These are phyloP conservation scores for Drosophila serrata DNA, from an alignment of 1,140 invertebrate genomes.

Conservation along the genomic window DNA sequence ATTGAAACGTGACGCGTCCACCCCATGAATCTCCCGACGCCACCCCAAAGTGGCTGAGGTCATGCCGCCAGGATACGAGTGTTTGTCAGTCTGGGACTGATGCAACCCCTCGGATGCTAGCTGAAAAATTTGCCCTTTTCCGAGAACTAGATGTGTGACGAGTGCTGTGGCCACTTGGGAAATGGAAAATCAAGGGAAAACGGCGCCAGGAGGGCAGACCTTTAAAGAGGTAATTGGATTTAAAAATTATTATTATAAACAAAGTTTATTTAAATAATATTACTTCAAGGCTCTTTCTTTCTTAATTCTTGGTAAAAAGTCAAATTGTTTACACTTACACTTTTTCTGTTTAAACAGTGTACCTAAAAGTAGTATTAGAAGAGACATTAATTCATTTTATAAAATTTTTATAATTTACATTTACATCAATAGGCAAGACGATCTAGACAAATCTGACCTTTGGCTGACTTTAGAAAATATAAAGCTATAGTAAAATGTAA, in stretches of 20 bases:
- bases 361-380: neutral
- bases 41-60: slow-evolving; percentile 51
- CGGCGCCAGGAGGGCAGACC: too few species aligned
- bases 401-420: neutral
- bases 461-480: too few species aligned
- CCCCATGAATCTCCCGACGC: slow-evolving; percentile 14
- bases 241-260: neutral
- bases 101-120: slow-evolving; percentile 10
- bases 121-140: slow-evolving; percentile 10
- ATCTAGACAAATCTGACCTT: too few species aligned
- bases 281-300: neutral
- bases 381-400: too few species aligned
- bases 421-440: too few species aligned
- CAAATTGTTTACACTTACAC: neutral
- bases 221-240: neutral
- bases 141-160: neutral
- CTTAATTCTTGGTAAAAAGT: neutral
- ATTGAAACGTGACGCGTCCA: slow-evolving; percentile 74
- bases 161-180: neutral
- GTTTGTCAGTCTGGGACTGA: slow-evolving; percentile 27
- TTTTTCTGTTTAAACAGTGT: neutral
- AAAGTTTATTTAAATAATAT: neutral
- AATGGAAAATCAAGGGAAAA: neutral
- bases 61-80: slow-evolving; percentile 39
- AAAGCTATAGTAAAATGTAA: too few species aligned